Percentiles rank a stretch among this genome's conserved stretches.
These are phyloP conservation scores for Schizaphis graminum DNA, from an alignment of 2,888 invertebrate genomes.

Conservation along the genomic window DNA sequence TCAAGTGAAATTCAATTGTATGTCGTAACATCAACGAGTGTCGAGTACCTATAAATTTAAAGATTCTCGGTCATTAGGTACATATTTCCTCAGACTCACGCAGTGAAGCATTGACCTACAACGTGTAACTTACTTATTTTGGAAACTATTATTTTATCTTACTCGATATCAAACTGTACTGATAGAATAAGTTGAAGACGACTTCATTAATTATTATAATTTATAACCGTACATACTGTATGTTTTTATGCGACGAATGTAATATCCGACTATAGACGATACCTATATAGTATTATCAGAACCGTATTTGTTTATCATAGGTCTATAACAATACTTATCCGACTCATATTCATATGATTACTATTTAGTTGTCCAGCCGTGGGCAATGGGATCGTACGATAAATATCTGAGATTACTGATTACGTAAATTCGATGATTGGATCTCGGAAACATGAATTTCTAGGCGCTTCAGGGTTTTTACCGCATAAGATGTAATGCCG, in stretches of 20 bases:
- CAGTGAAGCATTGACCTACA: not conserved
- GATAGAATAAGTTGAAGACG: not conserved
- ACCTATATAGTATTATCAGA: not conserved
- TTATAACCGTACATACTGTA: not conserved
- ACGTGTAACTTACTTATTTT: not conserved
- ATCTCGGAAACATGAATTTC: slow-evolving; percentile 11
- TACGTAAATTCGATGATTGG: slow-evolving; percentile 42
- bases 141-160: not conserved
- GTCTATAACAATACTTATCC: not conserved
- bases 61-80: not conserved
- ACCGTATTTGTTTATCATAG: slow-evolving; percentile 39
- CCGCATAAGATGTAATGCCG: not conserved
- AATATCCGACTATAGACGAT: not conserved
- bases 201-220: not conserved
- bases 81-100: not conserved
- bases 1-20: not conserved
- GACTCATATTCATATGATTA: slow-evolving; percentile 1
- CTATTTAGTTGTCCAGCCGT: slow-evolving; percentile 17
- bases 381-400: slow-evolving; percentile 24
- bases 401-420: slow-evolving; percentile 24
- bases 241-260: not conserved
- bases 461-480: slow-evolving; percentile 11
- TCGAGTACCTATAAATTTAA: not conserved
- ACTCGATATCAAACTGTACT: not conserved
- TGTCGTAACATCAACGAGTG: not conserved